These are phyloP conservation scores for Cavia aperea DNA, from an alignment of 2,113 vertebrate species.

Conservation along the genomic window DNA sequence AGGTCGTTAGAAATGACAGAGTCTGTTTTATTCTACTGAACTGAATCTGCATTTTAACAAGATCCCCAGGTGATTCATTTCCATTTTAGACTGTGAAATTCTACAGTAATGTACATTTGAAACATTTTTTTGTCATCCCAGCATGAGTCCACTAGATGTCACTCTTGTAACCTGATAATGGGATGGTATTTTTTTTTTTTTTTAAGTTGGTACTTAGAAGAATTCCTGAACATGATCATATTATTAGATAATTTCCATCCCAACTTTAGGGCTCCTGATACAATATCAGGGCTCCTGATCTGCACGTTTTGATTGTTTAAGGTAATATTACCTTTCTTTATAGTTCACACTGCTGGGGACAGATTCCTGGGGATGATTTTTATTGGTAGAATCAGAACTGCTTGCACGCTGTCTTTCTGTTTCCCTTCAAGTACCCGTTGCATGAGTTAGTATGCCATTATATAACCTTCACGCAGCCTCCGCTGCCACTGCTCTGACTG, in stretches of 20 bases:
- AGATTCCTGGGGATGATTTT: conserved; percentile 31
- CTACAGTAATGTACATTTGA: neutral
- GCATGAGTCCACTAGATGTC: conserved; percentile 78
- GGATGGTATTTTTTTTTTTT: conserved; percentile 45
- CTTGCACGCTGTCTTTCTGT: neutral
- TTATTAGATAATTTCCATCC: conserved; percentile 58
- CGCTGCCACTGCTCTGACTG: neutral
- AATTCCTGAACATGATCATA: conserved; percentile 15
- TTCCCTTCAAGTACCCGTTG: neutral
- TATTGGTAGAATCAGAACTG: conserved; percentile 8
- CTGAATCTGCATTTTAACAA: conserved; percentile 24
- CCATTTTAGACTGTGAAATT: conserved; percentile 18
- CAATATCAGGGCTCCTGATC: conserved; percentile 39
- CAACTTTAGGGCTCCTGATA: conserved; percentile 43
- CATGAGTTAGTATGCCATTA: conserved; percentile 46
- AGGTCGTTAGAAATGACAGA: neutral
- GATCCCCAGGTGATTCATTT: neutral
- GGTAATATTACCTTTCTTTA: conserved; percentile 44
- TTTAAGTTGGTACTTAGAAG: neutral
- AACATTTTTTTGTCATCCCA: conserved; percentile 58
- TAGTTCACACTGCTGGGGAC: neutral
- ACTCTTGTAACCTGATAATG: conserved; percentile 75
- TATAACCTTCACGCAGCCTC: conserved; percentile 41
- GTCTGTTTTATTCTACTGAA: neutral
- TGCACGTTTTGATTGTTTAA: conserved; percentile 48